Conservation (phyloP, 1,140 invertebrate species). For the Delia radicum region DNA sequence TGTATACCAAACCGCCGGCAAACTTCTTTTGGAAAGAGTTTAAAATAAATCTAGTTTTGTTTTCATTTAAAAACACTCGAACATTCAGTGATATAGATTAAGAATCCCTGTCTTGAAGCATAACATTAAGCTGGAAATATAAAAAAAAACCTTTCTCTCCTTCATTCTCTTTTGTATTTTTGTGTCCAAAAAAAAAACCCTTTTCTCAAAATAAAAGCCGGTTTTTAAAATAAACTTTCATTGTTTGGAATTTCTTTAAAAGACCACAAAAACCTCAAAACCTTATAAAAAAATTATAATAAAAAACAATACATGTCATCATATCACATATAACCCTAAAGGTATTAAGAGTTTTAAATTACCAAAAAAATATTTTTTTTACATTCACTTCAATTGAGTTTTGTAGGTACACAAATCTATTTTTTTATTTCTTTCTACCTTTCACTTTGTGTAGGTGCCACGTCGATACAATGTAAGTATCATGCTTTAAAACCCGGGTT, state of each 20-base stretch:
- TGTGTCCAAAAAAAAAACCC: background rate
- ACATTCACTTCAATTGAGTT: background rate
- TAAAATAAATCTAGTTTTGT: too few relatives aligned
- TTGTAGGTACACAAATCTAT: background rate
- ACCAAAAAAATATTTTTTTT: background rate
- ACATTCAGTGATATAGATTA: too few relatives aligned
- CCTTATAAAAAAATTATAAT: background rate
- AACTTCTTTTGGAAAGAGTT: too few relatives aligned
- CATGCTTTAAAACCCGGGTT: background rate
- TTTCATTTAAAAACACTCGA: too few relatives aligned
- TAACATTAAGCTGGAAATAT: too few relatives aligned
- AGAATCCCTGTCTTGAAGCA: too few relatives aligned
- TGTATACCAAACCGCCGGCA: too few relatives aligned
- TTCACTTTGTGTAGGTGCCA: conserved; percentile 23
- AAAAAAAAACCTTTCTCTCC: background rate
- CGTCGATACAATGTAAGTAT: too few relatives aligned
- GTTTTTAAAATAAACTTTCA: background rate
- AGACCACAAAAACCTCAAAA: background rate
- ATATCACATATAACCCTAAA: background rate
- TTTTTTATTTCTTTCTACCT: background rate
- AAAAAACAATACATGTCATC: background rate
- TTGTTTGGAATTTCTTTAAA: background rate
- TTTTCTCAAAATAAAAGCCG: background rate
- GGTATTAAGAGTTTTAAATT: background rate
- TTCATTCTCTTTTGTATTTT: background rate